These are phyloP conservation scores for Dicyrtoma fusca DNA, from an alignment of 2,888 invertebrate genomes.

Conservation along the genomic window DNA sequence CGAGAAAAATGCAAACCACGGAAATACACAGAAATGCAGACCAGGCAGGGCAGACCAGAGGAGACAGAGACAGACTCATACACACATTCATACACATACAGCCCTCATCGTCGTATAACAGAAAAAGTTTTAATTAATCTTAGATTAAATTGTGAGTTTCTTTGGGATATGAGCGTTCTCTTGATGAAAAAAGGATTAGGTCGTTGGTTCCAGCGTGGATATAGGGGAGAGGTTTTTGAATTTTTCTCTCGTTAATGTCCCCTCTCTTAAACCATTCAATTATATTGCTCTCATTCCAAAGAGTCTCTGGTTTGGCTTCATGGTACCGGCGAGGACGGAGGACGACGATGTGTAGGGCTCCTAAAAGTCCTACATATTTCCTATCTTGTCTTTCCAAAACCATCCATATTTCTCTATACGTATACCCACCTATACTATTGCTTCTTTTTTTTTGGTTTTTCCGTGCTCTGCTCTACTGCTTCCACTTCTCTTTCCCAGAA, in stretches of 20 bases:
- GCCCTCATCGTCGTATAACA: conserved; percentile 34
- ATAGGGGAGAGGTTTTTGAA: conserved; percentile 47
- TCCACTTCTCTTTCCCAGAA: conserved; percentile 12
- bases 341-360: conserved; percentile 10
- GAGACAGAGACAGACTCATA: too few species aligned
- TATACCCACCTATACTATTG: not conserved
- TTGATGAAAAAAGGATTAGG: conserved; percentile 52
- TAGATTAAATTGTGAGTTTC: conserved; percentile 53
- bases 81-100: conserved; percentile 11
- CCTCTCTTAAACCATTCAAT: conserved; percentile 41
- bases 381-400: conserved; percentile 15
- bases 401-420: conserved; percentile 19
- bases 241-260: conserved; percentile 50
- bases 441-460: not conserved
- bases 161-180: conserved; percentile 42
- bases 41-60: not conserved
- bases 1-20: conserved; percentile 36
- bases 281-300: conserved; percentile 41
- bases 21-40: conserved; percentile 1
- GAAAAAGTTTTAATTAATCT: conserved; percentile 54
- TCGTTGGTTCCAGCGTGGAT: conserved; percentile 33
- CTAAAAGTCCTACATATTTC: conserved; percentile 5
- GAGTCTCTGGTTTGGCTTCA: not conserved
- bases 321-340: too few species aligned
- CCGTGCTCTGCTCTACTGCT: not conserved